These are phyloP conservation scores for Heterodera carotae DNA, from an alignment of 1,140 invertebrate genomes.

Conservation along the genomic window DNA sequence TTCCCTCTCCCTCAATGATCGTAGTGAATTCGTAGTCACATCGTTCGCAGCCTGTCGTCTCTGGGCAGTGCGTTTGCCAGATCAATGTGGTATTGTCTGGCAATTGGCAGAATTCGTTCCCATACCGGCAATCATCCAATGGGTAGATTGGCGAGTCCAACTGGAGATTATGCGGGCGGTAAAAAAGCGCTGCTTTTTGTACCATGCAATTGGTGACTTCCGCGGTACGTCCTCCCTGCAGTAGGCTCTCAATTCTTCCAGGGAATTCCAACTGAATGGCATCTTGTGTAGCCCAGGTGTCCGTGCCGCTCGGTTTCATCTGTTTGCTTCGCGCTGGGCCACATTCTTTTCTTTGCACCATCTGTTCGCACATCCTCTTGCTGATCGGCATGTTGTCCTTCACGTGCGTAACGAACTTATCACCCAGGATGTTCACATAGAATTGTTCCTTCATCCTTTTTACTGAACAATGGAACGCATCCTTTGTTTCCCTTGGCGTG, in stretches of 20 bases:
- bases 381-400: not conserved
- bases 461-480: not conserved
- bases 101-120: not conserved
- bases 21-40: not conserved
- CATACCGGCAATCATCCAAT: not conserved
- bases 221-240: not conserved
- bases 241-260: not conserved
- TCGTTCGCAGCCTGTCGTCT: not conserved
- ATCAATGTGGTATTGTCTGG: slow-evolving; percentile 9
- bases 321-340: not conserved
- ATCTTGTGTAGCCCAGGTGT: not conserved
- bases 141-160: not conserved
- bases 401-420: not conserved
- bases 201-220: not conserved
- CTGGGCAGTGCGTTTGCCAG: not conserved
- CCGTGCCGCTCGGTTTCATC: not conserved
- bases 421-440: not conserved
- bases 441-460: not conserved
- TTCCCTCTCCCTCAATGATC: not conserved
- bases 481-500: no score
- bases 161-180: not conserved
- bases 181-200: not conserved
- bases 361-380: not conserved
- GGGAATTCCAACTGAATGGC: not conserved
- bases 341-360: not conserved